Evolutionary conservation across 2,888 invertebrate species (phyloP).

Genomic region (Arge pagana): DNA sequence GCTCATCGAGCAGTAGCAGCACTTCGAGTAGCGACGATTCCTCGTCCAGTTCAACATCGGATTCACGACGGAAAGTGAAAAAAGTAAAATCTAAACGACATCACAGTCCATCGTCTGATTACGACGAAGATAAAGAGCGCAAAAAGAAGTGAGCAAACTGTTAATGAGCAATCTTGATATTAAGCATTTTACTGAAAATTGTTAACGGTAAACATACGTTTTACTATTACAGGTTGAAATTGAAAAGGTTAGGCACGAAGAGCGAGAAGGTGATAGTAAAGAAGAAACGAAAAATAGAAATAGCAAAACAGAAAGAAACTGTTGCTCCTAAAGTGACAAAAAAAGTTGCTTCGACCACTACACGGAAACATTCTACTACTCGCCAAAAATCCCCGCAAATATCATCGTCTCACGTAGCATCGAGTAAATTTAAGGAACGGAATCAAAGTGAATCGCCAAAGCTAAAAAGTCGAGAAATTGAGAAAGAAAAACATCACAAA

Average conservation of each 20-base stretch:
- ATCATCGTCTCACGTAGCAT: constrained; percentile 34
- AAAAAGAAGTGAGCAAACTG: constrained; percentile 44
- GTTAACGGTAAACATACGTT: neutral
- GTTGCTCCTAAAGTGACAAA: constrained; percentile 30
- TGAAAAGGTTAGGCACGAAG: constrained; percentile 49
- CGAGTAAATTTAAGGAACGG: constrained; percentile 45
- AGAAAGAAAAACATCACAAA: constrained; percentile 46
- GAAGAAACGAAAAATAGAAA: constrained; percentile 51
- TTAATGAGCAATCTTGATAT: neutral
- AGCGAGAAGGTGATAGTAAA: constrained; percentile 46
- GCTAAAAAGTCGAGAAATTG: constrained; percentile 28
- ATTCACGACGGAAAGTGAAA: constrained; percentile 61
- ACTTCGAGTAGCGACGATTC: constrained; percentile 67
- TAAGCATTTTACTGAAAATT: no score
- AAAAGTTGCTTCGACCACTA: constrained; percentile 31
- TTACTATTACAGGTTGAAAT: constrained; percentile 42
- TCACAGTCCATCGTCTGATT: constrained; percentile 70
- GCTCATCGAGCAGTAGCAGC: constrained; percentile 68
- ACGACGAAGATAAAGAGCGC: constrained; percentile 64
- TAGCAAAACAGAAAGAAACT: constrained; percentile 35
- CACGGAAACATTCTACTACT: constrained; percentile 35
- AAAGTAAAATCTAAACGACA: constrained; percentile 63
- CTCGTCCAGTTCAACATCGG: constrained; percentile 65
- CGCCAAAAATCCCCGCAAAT: constrained; percentile 39
- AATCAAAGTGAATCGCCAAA: constrained; percentile 53